phyloP scores from a whole-genome alignment of 2,797 vertebrate species.

The Prunella strophiata region DNA sequence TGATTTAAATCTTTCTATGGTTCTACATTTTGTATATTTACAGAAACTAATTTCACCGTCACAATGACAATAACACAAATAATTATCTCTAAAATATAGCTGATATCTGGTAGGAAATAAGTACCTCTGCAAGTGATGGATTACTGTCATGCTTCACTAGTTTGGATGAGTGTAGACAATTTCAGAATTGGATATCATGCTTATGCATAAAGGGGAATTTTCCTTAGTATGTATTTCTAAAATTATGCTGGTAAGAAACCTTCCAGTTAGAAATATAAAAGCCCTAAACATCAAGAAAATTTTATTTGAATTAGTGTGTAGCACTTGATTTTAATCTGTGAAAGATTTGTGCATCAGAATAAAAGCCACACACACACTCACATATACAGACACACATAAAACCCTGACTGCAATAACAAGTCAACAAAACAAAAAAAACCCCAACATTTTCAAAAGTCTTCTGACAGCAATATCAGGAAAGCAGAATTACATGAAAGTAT shows the following conservation, averaged over 20 bases:
- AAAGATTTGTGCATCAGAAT: neutral
- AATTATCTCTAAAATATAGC: constrained; percentile 17
- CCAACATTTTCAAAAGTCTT: neutral
- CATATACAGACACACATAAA: neutral
- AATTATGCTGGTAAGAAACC: neutral
- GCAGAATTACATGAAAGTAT: neutral
- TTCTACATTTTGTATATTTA: neutral
- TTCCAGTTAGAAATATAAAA: neutral
- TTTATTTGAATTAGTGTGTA: neutral
- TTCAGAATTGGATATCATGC: neutral
- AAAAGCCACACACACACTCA: accelerated
- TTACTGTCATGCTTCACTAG: constrained; percentile 16
- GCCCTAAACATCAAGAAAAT: neutral
- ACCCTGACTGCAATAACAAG: neutral
- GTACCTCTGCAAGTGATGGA: neutral
- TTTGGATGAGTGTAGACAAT: neutral
- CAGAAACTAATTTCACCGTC: neutral
- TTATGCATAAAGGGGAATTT: neutral
- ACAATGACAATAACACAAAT: neutral
- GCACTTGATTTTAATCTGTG: neutral
- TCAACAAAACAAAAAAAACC: neutral
- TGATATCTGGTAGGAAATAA: neutral
- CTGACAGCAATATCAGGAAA: neutral
- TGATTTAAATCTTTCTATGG: neutral
- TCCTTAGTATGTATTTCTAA: neutral